Evolutionary conservation across 1,140 invertebrate species (phyloP).

Genomic region (Drosophila equinoxialis): DNA sequence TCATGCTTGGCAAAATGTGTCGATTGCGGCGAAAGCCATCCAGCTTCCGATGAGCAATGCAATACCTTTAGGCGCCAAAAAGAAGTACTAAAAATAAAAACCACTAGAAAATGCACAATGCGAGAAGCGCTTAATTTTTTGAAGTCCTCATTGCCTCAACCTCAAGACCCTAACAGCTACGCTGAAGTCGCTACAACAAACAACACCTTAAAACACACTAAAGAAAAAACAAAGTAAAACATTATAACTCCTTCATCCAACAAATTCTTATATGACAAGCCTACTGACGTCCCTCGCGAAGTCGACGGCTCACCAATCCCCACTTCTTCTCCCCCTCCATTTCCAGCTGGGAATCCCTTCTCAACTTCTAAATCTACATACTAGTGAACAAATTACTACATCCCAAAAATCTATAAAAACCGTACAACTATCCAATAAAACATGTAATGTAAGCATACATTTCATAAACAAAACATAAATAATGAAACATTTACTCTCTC

Average conservation of each 20-base stretch:
- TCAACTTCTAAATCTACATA: neutral
- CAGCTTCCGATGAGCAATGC: constrained; percentile 3
- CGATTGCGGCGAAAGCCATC: constrained; percentile 3
- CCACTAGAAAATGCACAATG: too few relatives aligned
- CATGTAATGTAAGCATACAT: neutral
- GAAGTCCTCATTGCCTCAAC: neutral
- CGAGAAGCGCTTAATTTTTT: too few relatives aligned
- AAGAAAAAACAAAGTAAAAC: constrained; percentile 5
- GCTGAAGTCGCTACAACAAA: constrained; percentile 3
- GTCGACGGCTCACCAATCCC: neutral
- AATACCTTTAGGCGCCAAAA: neutral
- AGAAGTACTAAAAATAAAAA: neutral
- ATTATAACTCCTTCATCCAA: neutral
- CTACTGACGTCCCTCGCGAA: neutral
- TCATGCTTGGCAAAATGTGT: neutral
- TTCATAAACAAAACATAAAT: neutral
- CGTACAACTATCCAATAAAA: neutral
- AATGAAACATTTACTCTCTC: neutral
- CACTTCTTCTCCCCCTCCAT: neutral
- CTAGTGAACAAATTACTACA: neutral
- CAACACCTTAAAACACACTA: neutral
- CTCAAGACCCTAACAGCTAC: neutral
- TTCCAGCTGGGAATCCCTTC: constrained; percentile 1
- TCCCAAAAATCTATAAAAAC: neutral
- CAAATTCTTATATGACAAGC: neutral